Conservation (phyloP, 2,797 vertebrate genomes). For the Pseudomugil tenellus region DNA sequence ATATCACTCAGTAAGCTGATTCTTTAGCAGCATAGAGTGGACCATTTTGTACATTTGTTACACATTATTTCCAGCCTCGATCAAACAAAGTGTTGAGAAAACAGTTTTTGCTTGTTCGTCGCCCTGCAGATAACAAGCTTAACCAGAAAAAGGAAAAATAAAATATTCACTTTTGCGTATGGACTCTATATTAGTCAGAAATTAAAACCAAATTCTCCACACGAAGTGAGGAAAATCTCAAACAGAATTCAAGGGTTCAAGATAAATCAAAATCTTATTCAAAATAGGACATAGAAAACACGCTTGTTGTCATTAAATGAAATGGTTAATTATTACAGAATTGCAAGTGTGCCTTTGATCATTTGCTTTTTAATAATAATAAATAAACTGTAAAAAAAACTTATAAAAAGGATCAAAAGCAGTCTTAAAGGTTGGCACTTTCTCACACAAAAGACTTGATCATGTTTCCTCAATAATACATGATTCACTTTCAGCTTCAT, state of each 20-base stretch:
- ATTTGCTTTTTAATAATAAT: too few species aligned
- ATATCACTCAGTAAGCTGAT: constrained; percentile 29
- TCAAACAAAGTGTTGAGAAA: background rate
- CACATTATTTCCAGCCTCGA: background rate
- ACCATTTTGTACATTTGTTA: constrained; percentile 11
- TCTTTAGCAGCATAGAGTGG: constrained; percentile 1
- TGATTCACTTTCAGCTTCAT: constrained; percentile 48
- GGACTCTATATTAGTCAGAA: background rate
- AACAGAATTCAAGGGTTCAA: background rate
- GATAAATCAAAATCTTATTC: background rate
- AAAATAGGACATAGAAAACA: background rate
- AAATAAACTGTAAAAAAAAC: too few species aligned
- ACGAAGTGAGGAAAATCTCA: too few species aligned
- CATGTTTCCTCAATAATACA: constrained; percentile 42
- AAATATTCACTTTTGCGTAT: too few species aligned
- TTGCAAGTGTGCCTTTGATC: constrained; percentile 1
- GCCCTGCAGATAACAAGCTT: background rate
- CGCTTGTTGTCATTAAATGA: too few species aligned
- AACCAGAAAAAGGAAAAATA: background rate
- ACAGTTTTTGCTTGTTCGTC: background rate
- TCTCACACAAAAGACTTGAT: constrained; percentile 1
- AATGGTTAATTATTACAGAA: too few species aligned
- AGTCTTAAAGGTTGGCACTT: constrained; percentile 3
- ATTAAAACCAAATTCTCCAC: background rate
- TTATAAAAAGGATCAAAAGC: too few species aligned